Base-by-base conservation (phyloP, 2,113 vertebrate species). In the Tinamus guttatus region DNA sequence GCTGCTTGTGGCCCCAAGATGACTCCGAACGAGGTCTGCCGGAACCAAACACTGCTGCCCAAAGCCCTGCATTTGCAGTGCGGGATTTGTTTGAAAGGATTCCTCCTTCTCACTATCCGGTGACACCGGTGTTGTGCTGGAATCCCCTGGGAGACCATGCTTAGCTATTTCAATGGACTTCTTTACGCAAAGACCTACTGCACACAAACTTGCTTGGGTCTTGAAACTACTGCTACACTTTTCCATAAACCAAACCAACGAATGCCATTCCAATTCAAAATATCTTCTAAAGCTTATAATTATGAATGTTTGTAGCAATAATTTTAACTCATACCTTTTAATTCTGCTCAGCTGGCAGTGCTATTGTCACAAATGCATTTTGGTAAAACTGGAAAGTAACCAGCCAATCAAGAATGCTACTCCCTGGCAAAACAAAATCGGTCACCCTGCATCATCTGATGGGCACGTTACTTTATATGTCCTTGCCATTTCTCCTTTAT, bases 401-500 rank as follows among this genome's bases (percentile, higher is more conserved):
- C 32, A 40, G 8, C 43, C 28, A 77, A 30, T 75, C 40, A 63
- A 60, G 82, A 85, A 30, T 59, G 73, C 38, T 63, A 75, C 20
- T 70, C 21, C 30, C 54, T 54, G 43, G 19, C 2, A 5, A 65
- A 92, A 54, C 36, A 74, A 18, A 58, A 81, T 25, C 28, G 56
- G 21, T 10, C 81, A 24, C 17, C 19, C 70, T 17, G 10, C 56
- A 65, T 43, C 15, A 11, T 25, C 34, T 70, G 36, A 64, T 59
- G 93, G 70, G 13, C 28, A 93, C 22, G 17, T 38, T 25, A 84
- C 51, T 71, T 81, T 69, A 3, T 28, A 43, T 1, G 4, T 75
- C 56, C 45, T 78, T 92, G 90, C 49, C 13, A 81, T 63, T 93
- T 85, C 15, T 67, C 13, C 73, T 91, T 93, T 92, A 95, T 84